Conservation (phyloP, 2,113 vertebrate genomes). For the Pseudolaguvia tuberculata region DNA sequence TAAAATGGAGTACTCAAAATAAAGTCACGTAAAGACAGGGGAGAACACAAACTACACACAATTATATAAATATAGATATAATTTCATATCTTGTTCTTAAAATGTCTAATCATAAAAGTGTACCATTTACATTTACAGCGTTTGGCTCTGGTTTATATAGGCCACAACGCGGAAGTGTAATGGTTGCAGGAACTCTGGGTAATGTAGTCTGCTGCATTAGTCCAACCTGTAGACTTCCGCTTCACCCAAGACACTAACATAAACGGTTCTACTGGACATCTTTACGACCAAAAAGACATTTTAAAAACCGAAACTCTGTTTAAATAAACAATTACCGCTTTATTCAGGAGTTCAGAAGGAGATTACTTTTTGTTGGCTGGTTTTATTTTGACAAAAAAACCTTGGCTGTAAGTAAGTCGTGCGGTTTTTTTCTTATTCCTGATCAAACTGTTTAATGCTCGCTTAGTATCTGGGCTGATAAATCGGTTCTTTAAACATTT, state of each 20-base stretch:
- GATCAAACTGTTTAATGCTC: not conserved
- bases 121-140: too few relatives aligned
- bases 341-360: not conserved
- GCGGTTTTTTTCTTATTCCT: not conserved
- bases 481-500: not conserved
- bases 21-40: too few relatives aligned
- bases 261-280: not conserved
- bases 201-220: not conserved
- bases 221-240: not conserved
- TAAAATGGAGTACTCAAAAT: too few relatives aligned
- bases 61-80: too few relatives aligned
- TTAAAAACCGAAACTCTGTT: not conserved
- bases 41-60: too few relatives aligned
- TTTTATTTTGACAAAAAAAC: slow-evolving; percentile 12
- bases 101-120: too few relatives aligned
- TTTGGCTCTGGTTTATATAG: too few relatives aligned
- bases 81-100: too few relatives aligned
- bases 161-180: not conserved
- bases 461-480: too few relatives aligned
- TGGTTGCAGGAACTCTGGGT: not conserved
- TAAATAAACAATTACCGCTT: not conserved
- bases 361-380: not conserved
- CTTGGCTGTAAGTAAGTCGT: not conserved
- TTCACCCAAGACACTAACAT: not conserved
- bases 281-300: not conserved